phyloP scores from a whole-genome alignment of 1,140 invertebrate species.

The Micrasema longulum region DNA sequence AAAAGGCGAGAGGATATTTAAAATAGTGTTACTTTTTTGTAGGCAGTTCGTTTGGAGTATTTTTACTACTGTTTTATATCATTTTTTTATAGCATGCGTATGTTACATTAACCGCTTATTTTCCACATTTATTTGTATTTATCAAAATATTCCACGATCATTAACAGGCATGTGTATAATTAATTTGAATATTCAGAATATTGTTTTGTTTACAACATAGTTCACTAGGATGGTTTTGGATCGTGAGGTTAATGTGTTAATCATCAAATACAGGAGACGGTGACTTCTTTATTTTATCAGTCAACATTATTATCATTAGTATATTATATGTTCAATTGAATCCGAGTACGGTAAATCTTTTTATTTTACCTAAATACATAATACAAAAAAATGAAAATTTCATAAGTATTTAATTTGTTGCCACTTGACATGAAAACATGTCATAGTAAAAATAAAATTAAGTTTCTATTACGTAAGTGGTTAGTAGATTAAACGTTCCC shows the following conservation, averaged over 20 bases:
- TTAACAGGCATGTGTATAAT: conserved; percentile 18
- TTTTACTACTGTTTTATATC: conserved; percentile 32
- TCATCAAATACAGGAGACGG: conserved; percentile 8
- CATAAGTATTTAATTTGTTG: too few relatives aligned
- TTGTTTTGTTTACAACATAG: neutral
- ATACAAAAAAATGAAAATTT: too few relatives aligned
- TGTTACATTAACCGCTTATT: conserved; percentile 35
- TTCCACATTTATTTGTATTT: conserved; percentile 17
- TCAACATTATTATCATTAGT: too few relatives aligned
- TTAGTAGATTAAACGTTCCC: too few relatives aligned
- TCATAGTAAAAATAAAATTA: too few relatives aligned
- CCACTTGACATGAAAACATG: too few relatives aligned
- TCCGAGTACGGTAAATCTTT: too few relatives aligned
- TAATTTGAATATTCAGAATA: conserved; percentile 26
- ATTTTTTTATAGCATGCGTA: conserved; percentile 40
- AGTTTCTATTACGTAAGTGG: too few relatives aligned
- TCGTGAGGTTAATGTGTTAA: conserved; percentile 32
- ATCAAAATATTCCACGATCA: conserved; percentile 15
- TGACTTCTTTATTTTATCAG: neutral
- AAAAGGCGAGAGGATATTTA: conserved; percentile 21
- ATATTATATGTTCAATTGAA: too few relatives aligned
- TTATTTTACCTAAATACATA: too few relatives aligned
- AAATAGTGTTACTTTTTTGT: conserved; percentile 26
- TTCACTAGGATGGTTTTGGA: conserved; percentile 9
- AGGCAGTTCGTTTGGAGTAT: conserved; percentile 22